Percentiles rank a stretch among this genome's conserved stretches.
Evolutionary conservation across 2,113 vertebrate species (phyloP).

Genomic region (Dasypus novemcinctus): DNA sequence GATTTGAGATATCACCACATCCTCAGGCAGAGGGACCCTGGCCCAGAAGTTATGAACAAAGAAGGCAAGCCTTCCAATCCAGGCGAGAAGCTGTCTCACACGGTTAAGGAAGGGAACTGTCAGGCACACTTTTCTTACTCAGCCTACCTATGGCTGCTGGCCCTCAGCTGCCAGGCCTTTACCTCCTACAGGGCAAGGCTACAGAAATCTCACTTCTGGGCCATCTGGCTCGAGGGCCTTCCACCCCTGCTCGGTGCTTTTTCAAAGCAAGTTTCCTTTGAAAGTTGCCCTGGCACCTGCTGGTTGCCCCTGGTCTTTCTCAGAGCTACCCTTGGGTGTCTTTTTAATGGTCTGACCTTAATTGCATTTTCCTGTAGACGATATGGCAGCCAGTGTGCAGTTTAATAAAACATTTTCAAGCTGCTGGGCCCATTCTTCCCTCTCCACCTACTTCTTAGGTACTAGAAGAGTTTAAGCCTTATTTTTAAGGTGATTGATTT

Average conservation of each 20-base stretch:
- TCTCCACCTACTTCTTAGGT: slow-evolving; percentile 58
- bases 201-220: neutral
- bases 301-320: slow-evolving; percentile 48
- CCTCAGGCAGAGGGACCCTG: no score
- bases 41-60: neutral
- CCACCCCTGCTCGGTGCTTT: neutral
- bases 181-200: neutral
- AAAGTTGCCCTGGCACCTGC: neutral
- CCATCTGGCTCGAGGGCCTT: neutral
- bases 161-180: neutral
- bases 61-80: neutral
- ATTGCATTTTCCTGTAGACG: slow-evolving; percentile 72
- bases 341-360: slow-evolving; percentile 67
- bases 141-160: fast-evolving
- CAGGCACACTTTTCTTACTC: neutral
- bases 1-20: neutral
- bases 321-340: slow-evolving; percentile 53
- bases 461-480: slow-evolving; percentile 68
- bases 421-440: slow-evolving; percentile 59
- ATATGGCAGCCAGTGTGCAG: slow-evolving; percentile 49
- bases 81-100: no score
- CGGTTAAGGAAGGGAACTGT: neutral
- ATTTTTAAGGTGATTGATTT: slow-evolving; percentile 75
- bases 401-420: slow-evolving; percentile 73
- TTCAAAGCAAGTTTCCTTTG: slow-evolving; percentile 52